phyloP scores from a whole-genome alignment of 2,888 invertebrate species.

The Pseudococcus jackbeardsleyi region DNA sequence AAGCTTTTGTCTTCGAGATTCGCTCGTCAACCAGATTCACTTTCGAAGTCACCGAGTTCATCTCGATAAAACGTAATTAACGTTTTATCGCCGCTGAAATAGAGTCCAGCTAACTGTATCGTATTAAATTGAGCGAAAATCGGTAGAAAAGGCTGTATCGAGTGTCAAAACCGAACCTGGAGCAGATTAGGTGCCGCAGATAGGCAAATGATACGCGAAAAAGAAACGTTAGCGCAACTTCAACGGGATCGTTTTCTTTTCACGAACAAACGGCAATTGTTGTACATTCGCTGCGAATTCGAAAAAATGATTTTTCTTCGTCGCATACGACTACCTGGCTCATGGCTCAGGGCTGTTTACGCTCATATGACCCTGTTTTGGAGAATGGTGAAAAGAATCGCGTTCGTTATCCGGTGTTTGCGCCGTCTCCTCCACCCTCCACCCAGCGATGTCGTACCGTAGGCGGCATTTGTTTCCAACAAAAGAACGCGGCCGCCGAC shows the following conservation, averaged over 20 bases:
- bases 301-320: too few relatives aligned
- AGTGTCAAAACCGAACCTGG: too few relatives aligned
- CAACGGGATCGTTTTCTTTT: too few relatives aligned
- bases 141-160: too few relatives aligned
- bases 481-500: constrained; percentile 21
- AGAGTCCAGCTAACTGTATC: not conserved
- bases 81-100: not conserved
- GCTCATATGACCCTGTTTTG: not conserved
- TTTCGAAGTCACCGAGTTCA: not conserved
- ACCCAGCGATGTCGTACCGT: not conserved
- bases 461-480: not conserved
- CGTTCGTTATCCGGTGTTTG: not conserved
- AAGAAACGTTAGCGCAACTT: too few relatives aligned
- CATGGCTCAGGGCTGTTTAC: not conserved
- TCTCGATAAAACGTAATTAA: not conserved
- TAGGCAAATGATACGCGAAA: too few relatives aligned
- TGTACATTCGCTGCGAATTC: too few relatives aligned
- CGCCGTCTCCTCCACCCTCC: not conserved
- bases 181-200: too few relatives aligned
- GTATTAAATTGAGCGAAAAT: too few relatives aligned
- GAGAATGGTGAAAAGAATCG: not conserved
- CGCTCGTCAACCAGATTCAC: not conserved
- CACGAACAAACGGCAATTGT: too few relatives aligned
- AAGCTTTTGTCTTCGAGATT: not conserved
- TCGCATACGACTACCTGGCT: not conserved